Conservation (phyloP, 30 jellyfish, hydroid and myxozoan species). For the Turritopsis dohrnii region DNA sequence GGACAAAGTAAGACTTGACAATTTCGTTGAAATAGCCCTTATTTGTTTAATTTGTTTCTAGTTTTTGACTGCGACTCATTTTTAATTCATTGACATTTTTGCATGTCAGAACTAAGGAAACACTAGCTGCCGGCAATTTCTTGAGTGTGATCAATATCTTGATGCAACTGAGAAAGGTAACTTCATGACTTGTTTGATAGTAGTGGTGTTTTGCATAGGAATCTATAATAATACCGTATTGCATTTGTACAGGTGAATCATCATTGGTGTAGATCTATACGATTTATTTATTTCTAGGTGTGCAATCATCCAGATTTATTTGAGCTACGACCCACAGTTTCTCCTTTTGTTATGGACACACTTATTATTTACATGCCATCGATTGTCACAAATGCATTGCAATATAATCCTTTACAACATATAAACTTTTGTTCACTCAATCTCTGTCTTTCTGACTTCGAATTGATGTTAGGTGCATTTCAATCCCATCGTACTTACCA, state of each 20-base stretch:
- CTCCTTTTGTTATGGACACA: conserved; percentile 74
- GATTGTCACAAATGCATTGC: conserved; percentile 23
- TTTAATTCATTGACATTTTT: no score
- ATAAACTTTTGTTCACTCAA: conserved; percentile 48
- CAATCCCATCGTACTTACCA: conserved; percentile 77
- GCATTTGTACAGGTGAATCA: background rate
- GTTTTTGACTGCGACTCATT: no score
- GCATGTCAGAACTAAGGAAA: conserved; percentile 66
- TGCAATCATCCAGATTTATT: conserved; percentile 97
- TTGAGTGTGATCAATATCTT: conserved; percentile 82
- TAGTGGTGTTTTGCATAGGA: background rate
- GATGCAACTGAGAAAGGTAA: conserved; percentile 89
- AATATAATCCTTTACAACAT: conserved; percentile 49
- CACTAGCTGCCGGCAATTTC: conserved; percentile 76
- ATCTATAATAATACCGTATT: background rate
- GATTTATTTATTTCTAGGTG: conserved; percentile 53
- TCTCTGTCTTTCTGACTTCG: conserved; percentile 60
- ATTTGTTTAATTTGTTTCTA: background rate
- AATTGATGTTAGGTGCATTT: conserved; percentile 60
- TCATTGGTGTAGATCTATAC: no score
- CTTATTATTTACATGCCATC: conserved; percentile 59
- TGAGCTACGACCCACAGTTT: conserved; percentile 81
- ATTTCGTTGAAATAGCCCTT: no score
- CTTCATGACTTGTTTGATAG: background rate
- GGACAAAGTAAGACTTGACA: conserved; percentile 70